Conservation (phyloP, 92 coral and sea anemone genomes). For the Epizoanthus rinbou region DNA sequence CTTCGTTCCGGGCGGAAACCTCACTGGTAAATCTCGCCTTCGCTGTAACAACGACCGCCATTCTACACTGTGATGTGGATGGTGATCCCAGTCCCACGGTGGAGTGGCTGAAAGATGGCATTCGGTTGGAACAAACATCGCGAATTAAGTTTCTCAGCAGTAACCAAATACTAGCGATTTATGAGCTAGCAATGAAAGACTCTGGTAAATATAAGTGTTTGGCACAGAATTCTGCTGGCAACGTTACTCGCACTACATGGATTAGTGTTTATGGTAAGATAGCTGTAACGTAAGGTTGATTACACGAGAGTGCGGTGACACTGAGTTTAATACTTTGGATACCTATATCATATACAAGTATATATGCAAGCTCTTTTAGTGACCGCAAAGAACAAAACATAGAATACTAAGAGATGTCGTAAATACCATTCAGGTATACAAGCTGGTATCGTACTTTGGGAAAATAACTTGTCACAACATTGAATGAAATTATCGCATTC, state of each 20-base stretch:
- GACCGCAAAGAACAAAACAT: too few species aligned
- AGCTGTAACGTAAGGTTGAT: too few species aligned
- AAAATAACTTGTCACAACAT: too few species aligned
- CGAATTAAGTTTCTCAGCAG: conserved; percentile 14
- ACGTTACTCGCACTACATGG: neutral
- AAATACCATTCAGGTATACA: too few species aligned
- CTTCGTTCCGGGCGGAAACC: conserved; percentile 5
- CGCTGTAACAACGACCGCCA: conserved; percentile 6
- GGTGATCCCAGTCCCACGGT: conserved; percentile 20
- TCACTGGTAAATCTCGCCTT: neutral
- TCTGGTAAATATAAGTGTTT: conserved; percentile 3
- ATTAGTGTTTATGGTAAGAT: conserved; percentile 11
- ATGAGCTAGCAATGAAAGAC: neutral
- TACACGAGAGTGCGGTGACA: too few species aligned
- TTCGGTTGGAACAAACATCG: neutral
- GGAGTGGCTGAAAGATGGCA: conserved; percentile 9
- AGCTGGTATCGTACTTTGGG: too few species aligned
- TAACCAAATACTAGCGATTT: conserved; percentile 13
- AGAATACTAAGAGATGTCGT: too few species aligned
- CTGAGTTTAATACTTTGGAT: too few species aligned
- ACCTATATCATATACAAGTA: too few species aligned
- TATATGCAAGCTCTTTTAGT: too few species aligned
- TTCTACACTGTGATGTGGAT: conserved; percentile 19
- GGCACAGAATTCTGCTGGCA: conserved; percentile 17
- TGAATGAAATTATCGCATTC: too few species aligned